Evolutionary conservation across 2,888 invertebrate species (phyloP), one percentile per base, ranked within the genome.

Genomic region (Cinara cedri): DNA sequence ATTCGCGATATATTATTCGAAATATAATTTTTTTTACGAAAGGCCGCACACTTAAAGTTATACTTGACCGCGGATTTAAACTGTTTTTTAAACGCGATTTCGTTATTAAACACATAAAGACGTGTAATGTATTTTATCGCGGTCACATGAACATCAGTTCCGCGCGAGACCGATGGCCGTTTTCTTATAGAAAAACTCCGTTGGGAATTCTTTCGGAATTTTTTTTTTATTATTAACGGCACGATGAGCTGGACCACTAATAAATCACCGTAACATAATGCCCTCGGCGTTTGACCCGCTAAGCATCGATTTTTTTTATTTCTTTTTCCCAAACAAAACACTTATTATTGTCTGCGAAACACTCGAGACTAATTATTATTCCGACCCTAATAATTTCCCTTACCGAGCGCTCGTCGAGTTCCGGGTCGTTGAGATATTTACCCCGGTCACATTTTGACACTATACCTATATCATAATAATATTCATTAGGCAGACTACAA

Each of bases 321-420:
- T 49, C 49, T 60, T 49, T 49, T 19, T 72, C 46, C 14, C 19
- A 60, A 49, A 72, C 72, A 72, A 72, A 72, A 72, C 60, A 49
- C 60, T 60, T 49, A 60, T 70, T 34, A 70, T 72, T 26, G 72
- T 72, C 60, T 19, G 24, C 49, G 60, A 62, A 60, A 60, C 72
- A 26, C 72, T 72, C 72, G 24, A 49, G 46, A 72, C 60, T 72
- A 60, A 60, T 72, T 49, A 72, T 72, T 72, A 72, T 72, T 72
- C 13, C 26, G 34, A 60, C 60, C 60, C 60, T 72, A 60, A 72
- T 62, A 72, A 72, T 72, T 60, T 26, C 19, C 26, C n/a, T 57
- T 72, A 57, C 46, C 24, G 46, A n/a, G 44, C n/a, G 6, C 60
- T 46, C 14, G 57, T 72, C 24, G 60, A 60, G 60, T 72, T 72